phyloP scores from a whole-genome alignment of 2,797 vertebrate species.

The Babyrousa celebensis region DNA sequence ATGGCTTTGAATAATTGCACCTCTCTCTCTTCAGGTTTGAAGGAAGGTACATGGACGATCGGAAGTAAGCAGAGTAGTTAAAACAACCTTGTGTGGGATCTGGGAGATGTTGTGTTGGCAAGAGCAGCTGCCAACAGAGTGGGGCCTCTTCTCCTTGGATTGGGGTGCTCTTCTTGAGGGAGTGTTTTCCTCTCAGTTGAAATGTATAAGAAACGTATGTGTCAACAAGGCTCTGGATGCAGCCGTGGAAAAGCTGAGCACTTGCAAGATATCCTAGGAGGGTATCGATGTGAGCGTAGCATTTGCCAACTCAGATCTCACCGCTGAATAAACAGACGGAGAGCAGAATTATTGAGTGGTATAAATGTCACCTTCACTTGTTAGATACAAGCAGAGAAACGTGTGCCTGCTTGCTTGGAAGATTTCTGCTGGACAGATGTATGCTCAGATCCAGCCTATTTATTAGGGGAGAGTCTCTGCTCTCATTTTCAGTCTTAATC shows the following conservation, averaged over 20 bases:
- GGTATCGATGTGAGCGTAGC: conserved; percentile 44
- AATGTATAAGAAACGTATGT: conserved; percentile 57
- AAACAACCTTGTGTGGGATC: background rate
- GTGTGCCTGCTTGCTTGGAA: conserved; percentile 72
- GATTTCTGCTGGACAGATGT: conserved; percentile 78
- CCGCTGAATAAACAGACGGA: conserved; percentile 82
- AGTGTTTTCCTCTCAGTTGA: conserved; percentile 45
- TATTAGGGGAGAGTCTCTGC: conserved; percentile 76
- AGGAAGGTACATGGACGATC: background rate
- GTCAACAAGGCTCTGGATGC: conserved; percentile 21
- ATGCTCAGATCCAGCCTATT: conserved; percentile 85
- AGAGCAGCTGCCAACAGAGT: conserved; percentile 4
- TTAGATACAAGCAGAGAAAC: conserved; percentile 67
- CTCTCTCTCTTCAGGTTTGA: background rate
- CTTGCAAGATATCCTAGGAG: conserved; percentile 68
- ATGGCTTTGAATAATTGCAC: background rate
- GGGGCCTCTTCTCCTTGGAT: background rate
- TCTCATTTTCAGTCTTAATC: conserved; percentile 77
- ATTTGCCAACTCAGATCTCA: conserved; percentile 83
- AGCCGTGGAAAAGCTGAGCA: conserved; percentile 60
- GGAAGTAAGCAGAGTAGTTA: background rate
- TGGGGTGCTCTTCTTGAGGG: background rate
- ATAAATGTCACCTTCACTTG: conserved; percentile 87
- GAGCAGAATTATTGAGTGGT: conserved; percentile 78
- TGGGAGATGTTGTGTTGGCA: background rate